Base-by-base conservation (phyloP, 1,140 invertebrate species). In the Stenopsyche tienmushanensis region DNA sequence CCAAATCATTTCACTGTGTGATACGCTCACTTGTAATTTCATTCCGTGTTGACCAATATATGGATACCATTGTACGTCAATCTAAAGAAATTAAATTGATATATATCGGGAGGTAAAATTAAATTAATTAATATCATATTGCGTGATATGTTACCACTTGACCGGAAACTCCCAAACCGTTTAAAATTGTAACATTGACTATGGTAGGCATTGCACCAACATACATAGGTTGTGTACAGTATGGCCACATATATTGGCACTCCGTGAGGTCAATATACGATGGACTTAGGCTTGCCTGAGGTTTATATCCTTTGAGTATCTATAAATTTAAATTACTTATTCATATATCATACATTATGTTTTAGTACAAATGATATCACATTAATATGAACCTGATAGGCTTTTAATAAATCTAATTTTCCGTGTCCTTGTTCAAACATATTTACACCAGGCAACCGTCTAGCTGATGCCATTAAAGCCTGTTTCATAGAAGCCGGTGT, bases 351-450 rank as follows among this genome's bases (percentile, higher is more conserved):
- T 10, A 15, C 18, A 41, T 24, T 25, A 25, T 59, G 34, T 13
- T 66, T 17, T 23, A n/a, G 26, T 29, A 52, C 17, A 42, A 9
- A 24, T n/a, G 26, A n/a, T n/a, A n/a, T n/a, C n/a, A n/a, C n/a
- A n/a, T n/a, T 18, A 34, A n/a, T 25, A 2, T 13, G 8, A 59
- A 81, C 79, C 75, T 80, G 88, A 76, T 90, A 93, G 17, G 93
- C 93, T 71, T 87, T 88, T 7, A 96, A 80, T 17, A 98, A 82
- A 79, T 97, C 93, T 21, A 98, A 80, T 79, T 95, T 95, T 59
- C 96, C 96, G 73, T 92, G 90, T 1, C 96, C 96, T 80, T 98
- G 96, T 76, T 98, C 96, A 80, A 98, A 98, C 90, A 98, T 98
- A 72, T 93, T 93, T 26, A 93, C 88, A 20, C 90, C 88, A 1